Conservation (phyloP, 2,888 invertebrate genomes). For the Agrotis exclamationis region DNA sequence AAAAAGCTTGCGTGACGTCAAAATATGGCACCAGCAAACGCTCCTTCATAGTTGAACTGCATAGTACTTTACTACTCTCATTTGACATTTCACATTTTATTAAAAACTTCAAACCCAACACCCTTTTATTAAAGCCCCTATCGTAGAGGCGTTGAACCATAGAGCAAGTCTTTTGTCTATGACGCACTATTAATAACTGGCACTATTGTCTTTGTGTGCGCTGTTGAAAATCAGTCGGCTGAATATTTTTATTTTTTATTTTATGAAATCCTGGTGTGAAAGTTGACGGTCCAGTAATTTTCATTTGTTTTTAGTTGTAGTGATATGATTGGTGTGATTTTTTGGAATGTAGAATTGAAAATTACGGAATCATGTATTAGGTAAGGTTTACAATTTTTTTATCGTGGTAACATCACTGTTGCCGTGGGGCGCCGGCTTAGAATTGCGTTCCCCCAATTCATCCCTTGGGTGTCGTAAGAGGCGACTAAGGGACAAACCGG, state of each 20-base stretch:
- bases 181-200: constrained; percentile 65
- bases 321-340: constrained; percentile 17
- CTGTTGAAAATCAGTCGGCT: constrained; percentile 46
- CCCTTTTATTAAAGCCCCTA: constrained; percentile 64
- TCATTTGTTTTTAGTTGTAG: constrained; percentile 18
- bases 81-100: constrained; percentile 30
- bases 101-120: constrained; percentile 55
- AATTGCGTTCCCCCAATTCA: too few species aligned
- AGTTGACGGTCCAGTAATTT: constrained; percentile 22
- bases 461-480: too few species aligned
- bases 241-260: constrained; percentile 27
- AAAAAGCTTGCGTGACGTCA: too few species aligned
- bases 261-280: constrained; percentile 11
- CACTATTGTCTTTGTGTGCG: constrained; percentile 62
- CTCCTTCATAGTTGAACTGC: constrained; percentile 26
- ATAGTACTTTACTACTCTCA: constrained; percentile 21
- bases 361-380: not conserved
- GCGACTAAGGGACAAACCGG: too few species aligned
- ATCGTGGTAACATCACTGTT: too few species aligned
- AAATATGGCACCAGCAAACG: too few species aligned
- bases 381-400: too few species aligned
- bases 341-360: not conserved
- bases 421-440: too few species aligned
- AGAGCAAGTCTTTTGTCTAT: constrained; percentile 71
- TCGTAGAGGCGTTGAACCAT: constrained; percentile 71